phyloP scores from a whole-genome alignment of 2,888 invertebrate species.

The Tiphia femorata region DNA sequence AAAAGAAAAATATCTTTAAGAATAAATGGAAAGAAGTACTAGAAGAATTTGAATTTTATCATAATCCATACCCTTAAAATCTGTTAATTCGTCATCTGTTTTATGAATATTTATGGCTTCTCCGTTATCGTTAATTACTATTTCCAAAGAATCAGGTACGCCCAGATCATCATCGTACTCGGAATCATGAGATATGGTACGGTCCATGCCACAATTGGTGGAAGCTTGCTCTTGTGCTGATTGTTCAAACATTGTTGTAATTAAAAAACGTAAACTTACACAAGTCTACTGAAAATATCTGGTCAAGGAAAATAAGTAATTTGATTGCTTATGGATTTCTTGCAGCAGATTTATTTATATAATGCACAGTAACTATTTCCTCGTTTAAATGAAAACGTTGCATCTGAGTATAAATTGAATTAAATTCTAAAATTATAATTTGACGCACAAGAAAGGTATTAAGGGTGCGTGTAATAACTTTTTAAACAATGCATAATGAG shows the following conservation, averaged over 20 bases:
- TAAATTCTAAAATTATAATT: too few relatives aligned
- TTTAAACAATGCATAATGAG: too few relatives aligned
- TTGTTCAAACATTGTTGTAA: slow-evolving; percentile 17
- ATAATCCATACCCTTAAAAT: slow-evolving; percentile 47
- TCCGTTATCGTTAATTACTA: slow-evolving; percentile 63
- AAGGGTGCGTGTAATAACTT: too few relatives aligned
- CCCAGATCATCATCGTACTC: slow-evolving; percentile 86
- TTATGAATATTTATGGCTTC: slow-evolving; percentile 58
- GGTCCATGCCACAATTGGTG: slow-evolving; percentile 26
- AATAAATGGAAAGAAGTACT: not conserved
- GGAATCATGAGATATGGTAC: slow-evolving; percentile 71
- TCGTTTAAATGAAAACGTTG: too few relatives aligned
- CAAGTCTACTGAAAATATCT: not conserved
- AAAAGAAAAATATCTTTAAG: not conserved
- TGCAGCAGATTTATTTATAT: not conserved
- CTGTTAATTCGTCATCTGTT: slow-evolving; percentile 61
- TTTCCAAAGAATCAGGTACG: slow-evolving; percentile 81
- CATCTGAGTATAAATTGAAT: too few relatives aligned
- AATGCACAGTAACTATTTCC: not conserved
- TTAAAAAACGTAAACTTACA: not conserved
- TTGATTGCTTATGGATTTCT: not conserved
- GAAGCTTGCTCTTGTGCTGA: slow-evolving; percentile 5
- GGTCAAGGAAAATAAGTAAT: not conserved
- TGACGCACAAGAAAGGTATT: too few relatives aligned
- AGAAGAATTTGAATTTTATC: not conserved